These are phyloP conservation scores for Dasyurus viverrinus DNA, from an alignment of 2,113 vertebrate species.

Conservation along the genomic window DNA sequence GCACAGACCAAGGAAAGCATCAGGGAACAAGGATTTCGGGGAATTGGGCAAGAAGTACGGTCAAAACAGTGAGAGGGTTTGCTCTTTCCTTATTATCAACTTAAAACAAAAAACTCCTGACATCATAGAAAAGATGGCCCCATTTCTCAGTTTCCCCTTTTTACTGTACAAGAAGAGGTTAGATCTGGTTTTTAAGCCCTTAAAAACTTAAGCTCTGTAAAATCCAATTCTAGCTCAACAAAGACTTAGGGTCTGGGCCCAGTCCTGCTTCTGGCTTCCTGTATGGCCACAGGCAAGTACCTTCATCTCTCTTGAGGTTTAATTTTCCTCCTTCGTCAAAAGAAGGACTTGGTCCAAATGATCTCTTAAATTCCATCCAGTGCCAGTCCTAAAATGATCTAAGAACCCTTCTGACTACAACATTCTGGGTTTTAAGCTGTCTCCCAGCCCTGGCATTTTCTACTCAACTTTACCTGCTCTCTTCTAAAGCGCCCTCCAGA, in stretches of 20 bases:
- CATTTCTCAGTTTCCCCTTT: background rate
- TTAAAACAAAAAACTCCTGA: background rate
- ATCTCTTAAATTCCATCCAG: background rate
- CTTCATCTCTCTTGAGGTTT: background rate
- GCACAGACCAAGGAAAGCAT: background rate
- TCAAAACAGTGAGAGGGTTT: background rate
- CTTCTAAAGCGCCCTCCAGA: too few species aligned
- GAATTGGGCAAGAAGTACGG: background rate
- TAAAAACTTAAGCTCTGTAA: background rate
- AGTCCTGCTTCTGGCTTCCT: background rate
- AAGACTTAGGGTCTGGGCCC: background rate
- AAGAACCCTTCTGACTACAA: background rate
- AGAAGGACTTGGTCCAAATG: background rate
- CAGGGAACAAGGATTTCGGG: background rate
- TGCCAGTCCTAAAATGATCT: background rate
- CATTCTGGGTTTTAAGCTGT: background rate
- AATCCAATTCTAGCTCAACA: background rate
- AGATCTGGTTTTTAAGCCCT: background rate
- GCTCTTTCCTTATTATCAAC: background rate
- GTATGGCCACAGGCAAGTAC: background rate
- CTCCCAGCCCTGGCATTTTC: background rate
- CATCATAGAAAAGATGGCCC: background rate
- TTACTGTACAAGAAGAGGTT: background rate
- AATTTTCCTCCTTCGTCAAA: background rate
- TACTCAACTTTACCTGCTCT: background rate